These are phyloP conservation scores for Trinorchestia longiramus DNA, from an alignment of 1,140 invertebrate species.

Conservation along the genomic window DNA sequence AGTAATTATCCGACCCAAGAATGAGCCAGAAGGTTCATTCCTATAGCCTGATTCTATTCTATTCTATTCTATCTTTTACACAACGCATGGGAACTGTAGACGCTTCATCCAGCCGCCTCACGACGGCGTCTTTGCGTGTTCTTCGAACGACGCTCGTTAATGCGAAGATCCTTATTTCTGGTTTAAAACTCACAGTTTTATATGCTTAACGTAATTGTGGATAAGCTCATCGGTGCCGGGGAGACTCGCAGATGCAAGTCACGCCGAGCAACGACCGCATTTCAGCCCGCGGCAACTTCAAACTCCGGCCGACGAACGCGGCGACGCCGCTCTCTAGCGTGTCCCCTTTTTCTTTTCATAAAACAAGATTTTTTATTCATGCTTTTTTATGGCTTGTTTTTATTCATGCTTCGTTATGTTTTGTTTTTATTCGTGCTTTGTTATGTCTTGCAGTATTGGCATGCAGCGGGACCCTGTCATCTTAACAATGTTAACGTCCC, in stretches of 20 bases:
- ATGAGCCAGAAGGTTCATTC: too few species aligned
- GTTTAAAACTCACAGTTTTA: neutral
- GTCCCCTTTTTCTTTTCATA: neutral
- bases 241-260: neutral
- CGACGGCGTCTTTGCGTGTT: slow-evolving; percentile 3
- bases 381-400: too few species aligned
- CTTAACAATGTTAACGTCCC: neutral
- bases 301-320: neutral
- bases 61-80: too few species aligned
- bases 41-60: too few species aligned
- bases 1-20: too few species aligned
- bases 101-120: neutral
- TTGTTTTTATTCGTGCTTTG: neutral
- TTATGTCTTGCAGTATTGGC: neutral
- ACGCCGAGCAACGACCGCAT: slow-evolving; percentile 12
- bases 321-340: neutral
- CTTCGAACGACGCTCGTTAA: neutral
- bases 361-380: neutral
- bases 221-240: slow-evolving; percentile 11
- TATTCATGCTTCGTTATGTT: too few species aligned
- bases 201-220: slow-evolving; percentile 10
- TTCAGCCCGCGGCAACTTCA: slow-evolving; percentile 2
- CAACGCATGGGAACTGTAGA: too few species aligned
- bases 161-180: slow-evolving; percentile 21
- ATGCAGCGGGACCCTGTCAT: neutral